A percentile compares a stretch with the other conserved stretches of the same genome.
These are phyloP conservation scores for Colossoma macropomum DNA, from an alignment of 2,113 vertebrate genomes.

Conservation along the genomic window DNA sequence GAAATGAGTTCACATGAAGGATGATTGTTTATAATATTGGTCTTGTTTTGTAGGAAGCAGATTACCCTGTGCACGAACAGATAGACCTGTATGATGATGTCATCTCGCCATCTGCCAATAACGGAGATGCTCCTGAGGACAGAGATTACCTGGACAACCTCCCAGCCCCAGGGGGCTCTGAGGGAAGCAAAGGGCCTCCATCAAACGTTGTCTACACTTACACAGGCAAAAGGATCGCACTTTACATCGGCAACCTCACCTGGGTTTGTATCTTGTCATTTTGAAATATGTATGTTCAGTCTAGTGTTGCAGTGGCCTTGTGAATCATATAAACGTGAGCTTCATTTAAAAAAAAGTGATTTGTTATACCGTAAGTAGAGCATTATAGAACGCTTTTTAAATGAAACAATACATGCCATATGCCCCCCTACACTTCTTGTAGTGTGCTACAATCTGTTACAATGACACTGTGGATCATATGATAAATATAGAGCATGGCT, in stretches of 20 bases:
- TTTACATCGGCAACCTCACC: slow-evolving; percentile 97
- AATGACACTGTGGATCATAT: no score
- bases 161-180: slow-evolving; percentile 87
- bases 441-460: no score
- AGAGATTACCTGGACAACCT: slow-evolving; percentile 95
- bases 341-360: no score
- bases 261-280: slow-evolving; percentile 78
- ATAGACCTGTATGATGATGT: slow-evolving; percentile 99
- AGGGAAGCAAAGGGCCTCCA: slow-evolving; percentile 90
- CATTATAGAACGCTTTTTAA: no score
- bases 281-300: no score
- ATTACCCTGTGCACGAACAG: slow-evolving; percentile 96
- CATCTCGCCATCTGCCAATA: slow-evolving; percentile 97
- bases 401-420: no score
- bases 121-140: slow-evolving; percentile 97
- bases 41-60: slow-evolving; percentile 85
- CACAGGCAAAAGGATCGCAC: slow-evolving; percentile 86
- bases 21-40: background rate
- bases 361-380: no score
- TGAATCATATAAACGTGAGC: no score
- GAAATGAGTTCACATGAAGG: no score
- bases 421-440: no score
- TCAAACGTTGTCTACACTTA: slow-evolving; percentile 95
- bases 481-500: no score
- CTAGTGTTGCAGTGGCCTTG: no score